phyloP scores from a whole-genome alignment of 2,797 vertebrate species.

The Bradypodion ventrale region DNA sequence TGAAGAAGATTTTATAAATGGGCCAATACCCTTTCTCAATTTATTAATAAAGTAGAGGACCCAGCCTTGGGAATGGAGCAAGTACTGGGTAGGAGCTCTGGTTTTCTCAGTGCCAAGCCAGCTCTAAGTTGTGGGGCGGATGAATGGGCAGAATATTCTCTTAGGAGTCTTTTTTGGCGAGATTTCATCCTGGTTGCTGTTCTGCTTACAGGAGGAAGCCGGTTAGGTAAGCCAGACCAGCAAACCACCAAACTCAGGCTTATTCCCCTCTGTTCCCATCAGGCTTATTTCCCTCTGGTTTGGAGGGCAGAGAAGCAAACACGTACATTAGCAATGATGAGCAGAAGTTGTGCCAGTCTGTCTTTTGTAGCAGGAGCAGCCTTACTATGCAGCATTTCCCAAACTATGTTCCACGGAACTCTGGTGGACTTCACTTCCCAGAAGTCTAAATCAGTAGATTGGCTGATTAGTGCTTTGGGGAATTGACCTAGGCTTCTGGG shows the following conservation, averaged over 20 bases:
- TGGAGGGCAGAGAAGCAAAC: not conserved
- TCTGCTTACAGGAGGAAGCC: not conserved
- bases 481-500: too few relatives aligned
- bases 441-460: too few relatives aligned
- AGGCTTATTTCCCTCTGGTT: not conserved
- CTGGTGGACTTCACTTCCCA: too few relatives aligned
- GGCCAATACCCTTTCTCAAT: not conserved
- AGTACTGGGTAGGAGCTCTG: not conserved
- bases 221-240: not conserved
- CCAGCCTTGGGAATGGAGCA: not conserved
- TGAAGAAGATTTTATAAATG: too few relatives aligned
- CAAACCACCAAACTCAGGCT: too few relatives aligned
- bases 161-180: not conserved
- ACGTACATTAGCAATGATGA: not conserved
- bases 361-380: not conserved
- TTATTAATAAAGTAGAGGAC: not conserved
- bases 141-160: not conserved
- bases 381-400: too few relatives aligned
- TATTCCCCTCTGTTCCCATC: not conserved
- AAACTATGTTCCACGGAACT: too few relatives aligned
- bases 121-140: not conserved
- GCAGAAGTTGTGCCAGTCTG: not conserved
- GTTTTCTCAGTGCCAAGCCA: not conserved
- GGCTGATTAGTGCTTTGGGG: too few relatives aligned
- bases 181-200: not conserved